Evolutionary conservation across 2,113 vertebrate genomes (phyloP).

Genomic region (Thalassoma bifasciatum): DNA sequence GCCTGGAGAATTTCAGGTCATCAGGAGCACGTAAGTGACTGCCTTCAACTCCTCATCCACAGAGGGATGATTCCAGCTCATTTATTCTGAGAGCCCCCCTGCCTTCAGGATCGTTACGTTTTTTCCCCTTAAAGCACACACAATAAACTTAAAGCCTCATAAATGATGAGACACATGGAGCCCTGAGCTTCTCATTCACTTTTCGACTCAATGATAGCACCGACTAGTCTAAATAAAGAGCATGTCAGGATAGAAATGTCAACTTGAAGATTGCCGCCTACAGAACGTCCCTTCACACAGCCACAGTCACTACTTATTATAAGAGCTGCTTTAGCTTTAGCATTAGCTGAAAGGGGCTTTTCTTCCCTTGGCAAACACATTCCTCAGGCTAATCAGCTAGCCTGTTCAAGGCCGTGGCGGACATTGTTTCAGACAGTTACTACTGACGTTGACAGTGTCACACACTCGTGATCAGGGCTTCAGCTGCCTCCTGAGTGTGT

Average conservation of each 20-base stretch:
- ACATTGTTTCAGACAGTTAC: conserved; percentile 71
- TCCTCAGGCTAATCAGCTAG: conserved; percentile 75
- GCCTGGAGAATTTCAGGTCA: conserved; percentile 76
- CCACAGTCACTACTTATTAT: conserved; percentile 52
- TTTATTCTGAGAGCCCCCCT: conserved; percentile 55
- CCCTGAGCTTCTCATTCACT: background rate
- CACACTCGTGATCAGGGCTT: conserved; percentile 57
- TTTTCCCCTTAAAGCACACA: conserved; percentile 17
- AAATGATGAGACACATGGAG: background rate
- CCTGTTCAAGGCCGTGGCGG: conserved; percentile 60
- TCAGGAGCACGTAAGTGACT: conserved; percentile 59
- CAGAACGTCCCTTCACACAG: conserved; percentile 9
- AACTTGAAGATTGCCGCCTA: conserved; percentile 14
- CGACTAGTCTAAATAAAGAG: background rate
- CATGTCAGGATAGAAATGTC: conserved; percentile 23
- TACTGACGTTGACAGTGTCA: conserved; percentile 62
- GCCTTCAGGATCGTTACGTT: conserved; percentile 39
- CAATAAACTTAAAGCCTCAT: background rate
- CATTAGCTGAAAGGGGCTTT: conserved; percentile 57
- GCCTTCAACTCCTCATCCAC: conserved; percentile 48
- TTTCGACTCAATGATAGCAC: background rate
- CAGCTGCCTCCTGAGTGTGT: conserved; percentile 23
- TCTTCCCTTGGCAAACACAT: conserved; percentile 76
- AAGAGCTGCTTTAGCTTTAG: conserved; percentile 68
- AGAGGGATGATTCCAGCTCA: conserved; percentile 70